These are phyloP conservation scores for Zaprionus inermis DNA, from an alignment of 1,140 invertebrate genomes.

Conservation along the genomic window DNA sequence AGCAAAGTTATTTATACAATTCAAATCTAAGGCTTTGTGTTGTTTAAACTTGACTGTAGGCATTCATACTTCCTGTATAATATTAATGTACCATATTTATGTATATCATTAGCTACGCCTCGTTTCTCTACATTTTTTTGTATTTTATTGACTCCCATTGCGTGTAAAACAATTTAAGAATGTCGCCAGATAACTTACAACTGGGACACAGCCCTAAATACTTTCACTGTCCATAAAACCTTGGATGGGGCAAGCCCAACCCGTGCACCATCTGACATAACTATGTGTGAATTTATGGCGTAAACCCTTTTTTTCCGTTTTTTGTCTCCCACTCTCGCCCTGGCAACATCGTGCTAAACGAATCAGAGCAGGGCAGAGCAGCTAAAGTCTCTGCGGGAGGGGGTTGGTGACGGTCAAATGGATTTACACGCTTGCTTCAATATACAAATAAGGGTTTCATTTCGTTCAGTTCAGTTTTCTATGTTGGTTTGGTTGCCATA, in stretches of 20 bases:
- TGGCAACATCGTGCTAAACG: conserved; percentile 45
- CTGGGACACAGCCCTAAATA: conserved; percentile 37
- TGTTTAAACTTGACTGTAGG: too few species aligned
- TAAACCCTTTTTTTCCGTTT: conserved; percentile 62
- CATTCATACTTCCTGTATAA: too few species aligned
- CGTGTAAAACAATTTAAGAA: conserved; percentile 19
- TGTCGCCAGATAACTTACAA: conserved; percentile 45
- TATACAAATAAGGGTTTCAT: conserved; percentile 79
- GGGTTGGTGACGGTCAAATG: conserved; percentile 48
- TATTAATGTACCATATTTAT: background rate
- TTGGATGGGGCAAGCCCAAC: conserved; percentile 33
- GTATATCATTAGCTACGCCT: background rate
- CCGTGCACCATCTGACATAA: conserved; percentile 72
- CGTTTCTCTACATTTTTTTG: background rate
- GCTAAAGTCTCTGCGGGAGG: conserved; percentile 6
- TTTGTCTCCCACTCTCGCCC: conserved; percentile 22
- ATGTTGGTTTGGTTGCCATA: conserved; percentile 33
- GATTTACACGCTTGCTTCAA: conserved; percentile 80
- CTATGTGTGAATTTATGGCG: conserved; percentile 80
- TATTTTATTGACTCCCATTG: background rate
- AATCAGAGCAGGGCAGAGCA: conserved; percentile 59
- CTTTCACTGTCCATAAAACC: conserved; percentile 22
- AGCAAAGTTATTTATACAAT: too few species aligned
- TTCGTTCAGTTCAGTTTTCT: conserved; percentile 6
- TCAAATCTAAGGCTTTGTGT: too few species aligned